phyloP scores from a whole-genome alignment of 30 jellyfish, hydroid and myxozoan genomes.

The Phacellophora camtschatica region DNA sequence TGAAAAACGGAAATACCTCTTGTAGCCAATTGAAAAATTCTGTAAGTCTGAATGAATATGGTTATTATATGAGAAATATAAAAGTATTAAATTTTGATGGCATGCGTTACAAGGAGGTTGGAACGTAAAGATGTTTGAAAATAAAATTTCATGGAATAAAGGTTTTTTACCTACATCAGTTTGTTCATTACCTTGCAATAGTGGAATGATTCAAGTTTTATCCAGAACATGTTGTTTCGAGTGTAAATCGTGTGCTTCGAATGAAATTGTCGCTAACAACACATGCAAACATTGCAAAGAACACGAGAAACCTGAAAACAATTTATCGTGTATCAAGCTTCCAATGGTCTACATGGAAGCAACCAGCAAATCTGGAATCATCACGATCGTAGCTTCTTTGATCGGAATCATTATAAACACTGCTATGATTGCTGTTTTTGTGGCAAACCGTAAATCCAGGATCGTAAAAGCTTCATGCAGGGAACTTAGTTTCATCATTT shows the following conservation, averaged over 20 bases:
- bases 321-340: conserved; percentile 21
- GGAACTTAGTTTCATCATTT: conserved; percentile 68
- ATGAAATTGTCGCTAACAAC: conserved; percentile 29
- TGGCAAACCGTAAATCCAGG: conserved; percentile 56
- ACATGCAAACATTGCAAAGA: conserved; percentile 54
- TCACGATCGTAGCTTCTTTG: conserved; percentile 23
- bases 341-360: conserved; percentile 26
- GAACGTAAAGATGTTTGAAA: neutral
- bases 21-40: conserved; percentile 17
- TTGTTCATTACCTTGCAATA: conserved; percentile 73
- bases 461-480: conserved; percentile 82
- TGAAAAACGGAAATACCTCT: neutral
- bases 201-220: conserved; percentile 6
- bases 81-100: conserved; percentile 25
- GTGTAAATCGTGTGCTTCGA: conserved; percentile 55
- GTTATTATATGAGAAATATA: neutral
- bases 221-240: conserved; percentile 65
- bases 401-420: conserved; percentile 54
- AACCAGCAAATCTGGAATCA: neutral
- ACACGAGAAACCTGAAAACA: conserved; percentile 5
- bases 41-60: conserved; percentile 1
- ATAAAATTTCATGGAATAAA: conserved; percentile 7
- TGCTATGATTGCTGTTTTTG: conserved; percentile 37
- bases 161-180: conserved; percentile 20
- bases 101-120: conserved; percentile 3